Conservation (phyloP, 2,888 invertebrate species). For the Nemoura dubitans region DNA sequence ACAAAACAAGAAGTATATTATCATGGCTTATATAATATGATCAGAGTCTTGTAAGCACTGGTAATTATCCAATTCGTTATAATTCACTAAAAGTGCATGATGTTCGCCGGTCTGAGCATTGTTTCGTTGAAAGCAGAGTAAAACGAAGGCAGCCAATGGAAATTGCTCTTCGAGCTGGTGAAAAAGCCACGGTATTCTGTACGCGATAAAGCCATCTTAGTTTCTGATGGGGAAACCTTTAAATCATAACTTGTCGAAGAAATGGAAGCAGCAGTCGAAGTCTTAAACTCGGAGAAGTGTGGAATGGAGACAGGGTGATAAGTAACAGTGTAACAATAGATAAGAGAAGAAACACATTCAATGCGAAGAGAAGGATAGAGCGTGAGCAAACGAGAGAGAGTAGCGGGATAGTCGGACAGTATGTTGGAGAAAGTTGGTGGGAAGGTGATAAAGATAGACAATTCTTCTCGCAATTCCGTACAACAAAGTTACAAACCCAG, state of each 20-base stretch:
- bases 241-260: slow-evolving; percentile 5
- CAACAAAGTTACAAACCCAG: slow-evolving; percentile 34
- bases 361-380: slow-evolving; percentile 19
- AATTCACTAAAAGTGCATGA: background rate
- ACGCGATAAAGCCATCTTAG: slow-evolving; percentile 7
- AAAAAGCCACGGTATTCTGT: background rate
- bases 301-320: slow-evolving; percentile 3
- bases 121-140: background rate
- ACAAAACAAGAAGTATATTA: too few species aligned
- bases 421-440: background rate
- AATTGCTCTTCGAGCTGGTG: background rate
- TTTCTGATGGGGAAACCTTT: background rate
- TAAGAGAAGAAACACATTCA: slow-evolving; percentile 22
- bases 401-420: background rate
- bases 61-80: too few species aligned
- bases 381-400: background rate
- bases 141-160: background rate
- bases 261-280: background rate
- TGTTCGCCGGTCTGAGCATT: background rate
- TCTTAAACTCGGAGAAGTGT: slow-evolving; percentile 9
- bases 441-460: slow-evolving; percentile 29
- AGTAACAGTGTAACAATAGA: background rate
- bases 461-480: slow-evolving; percentile 9
- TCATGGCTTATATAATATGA: too few species aligned
- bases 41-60: too few species aligned